A percentile compares a stretch with the other conserved stretches of the same genome.
Conservation (phyloP, 2,888 invertebrate genomes). For the Latrodectus elegans region DNA sequence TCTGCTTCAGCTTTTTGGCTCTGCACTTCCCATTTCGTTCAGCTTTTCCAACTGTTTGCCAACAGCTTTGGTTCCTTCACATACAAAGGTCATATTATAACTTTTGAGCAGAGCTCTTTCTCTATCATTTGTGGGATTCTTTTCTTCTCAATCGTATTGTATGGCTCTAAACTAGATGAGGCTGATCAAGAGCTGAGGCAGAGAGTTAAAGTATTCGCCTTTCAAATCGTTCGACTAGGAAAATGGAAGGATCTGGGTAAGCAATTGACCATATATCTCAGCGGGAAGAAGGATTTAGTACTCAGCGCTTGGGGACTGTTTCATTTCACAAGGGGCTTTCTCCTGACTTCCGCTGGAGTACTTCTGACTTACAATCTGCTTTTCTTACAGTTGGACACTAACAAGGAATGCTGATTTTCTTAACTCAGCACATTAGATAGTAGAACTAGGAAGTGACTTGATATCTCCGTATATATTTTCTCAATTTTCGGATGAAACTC, state of each 20-base stretch:
- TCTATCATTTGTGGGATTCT: background rate
- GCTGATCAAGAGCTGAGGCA: background rate
- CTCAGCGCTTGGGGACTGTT: slow-evolving; percentile 18
- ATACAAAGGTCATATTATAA: background rate
- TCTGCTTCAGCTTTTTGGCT: background rate
- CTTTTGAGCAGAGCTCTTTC: background rate
- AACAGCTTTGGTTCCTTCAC: background rate
- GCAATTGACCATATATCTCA: background rate
- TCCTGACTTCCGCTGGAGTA: background rate
- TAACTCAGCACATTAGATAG: too few relatives aligned
- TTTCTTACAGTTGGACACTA: background rate
- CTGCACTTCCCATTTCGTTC: background rate
- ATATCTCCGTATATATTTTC: too few relatives aligned
- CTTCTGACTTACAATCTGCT: slow-evolving; percentile 11
- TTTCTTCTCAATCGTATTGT: background rate
- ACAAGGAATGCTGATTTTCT: too few relatives aligned
- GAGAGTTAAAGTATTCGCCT: background rate
- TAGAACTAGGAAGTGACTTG: too few relatives aligned
- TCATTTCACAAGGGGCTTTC: background rate
- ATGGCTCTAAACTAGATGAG: background rate
- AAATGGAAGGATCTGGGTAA: background rate
- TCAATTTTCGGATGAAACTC: too few relatives aligned
- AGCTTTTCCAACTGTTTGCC: background rate
- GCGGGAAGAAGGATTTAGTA: background rate
- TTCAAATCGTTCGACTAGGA: background rate